Evolutionary conservation across 2,888 invertebrate species (phyloP).

Genomic region (Rhyacophila evoluta): DNA sequence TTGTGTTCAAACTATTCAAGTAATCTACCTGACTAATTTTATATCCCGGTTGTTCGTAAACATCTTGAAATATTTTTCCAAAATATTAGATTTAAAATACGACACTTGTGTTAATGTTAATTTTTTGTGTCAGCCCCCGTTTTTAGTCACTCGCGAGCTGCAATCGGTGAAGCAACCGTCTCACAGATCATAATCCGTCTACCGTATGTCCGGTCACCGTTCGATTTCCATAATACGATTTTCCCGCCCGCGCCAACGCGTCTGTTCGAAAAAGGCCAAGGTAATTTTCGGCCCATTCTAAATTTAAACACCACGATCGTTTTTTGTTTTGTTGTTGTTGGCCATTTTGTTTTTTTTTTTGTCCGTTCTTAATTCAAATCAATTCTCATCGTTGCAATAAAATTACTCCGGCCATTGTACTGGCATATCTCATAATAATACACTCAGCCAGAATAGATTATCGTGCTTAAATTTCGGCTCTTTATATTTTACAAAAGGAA

Average conservation of each 20-base stretch:
- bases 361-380: constrained; percentile 15
- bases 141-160: background rate
- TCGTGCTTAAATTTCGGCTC: background rate
- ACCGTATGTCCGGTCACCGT: constrained; percentile 34
- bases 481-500: background rate
- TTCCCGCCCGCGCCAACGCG: constrained; percentile 41
- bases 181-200: constrained; percentile 40
- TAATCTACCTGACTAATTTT: too few relatives aligned
- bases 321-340: constrained; percentile 26
- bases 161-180: constrained; percentile 4
- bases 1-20: too few relatives aligned
- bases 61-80: too few relatives aligned
- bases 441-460: background rate
- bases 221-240: constrained; percentile 27
- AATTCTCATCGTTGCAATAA: background rate
- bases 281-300: constrained; percentile 41
- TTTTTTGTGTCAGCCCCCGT: background rate
- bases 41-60: too few relatives aligned
- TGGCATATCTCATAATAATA: background rate
- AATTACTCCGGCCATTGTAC: background rate
- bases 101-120: too few relatives aligned
- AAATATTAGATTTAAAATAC: too few relatives aligned
- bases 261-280: constrained; percentile 41
- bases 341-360: constrained; percentile 20
- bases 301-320: constrained; percentile 32